Base-by-base conservation (phyloP, 1,140 invertebrate genomes). In the Alviniconcha marisindica region DNA sequence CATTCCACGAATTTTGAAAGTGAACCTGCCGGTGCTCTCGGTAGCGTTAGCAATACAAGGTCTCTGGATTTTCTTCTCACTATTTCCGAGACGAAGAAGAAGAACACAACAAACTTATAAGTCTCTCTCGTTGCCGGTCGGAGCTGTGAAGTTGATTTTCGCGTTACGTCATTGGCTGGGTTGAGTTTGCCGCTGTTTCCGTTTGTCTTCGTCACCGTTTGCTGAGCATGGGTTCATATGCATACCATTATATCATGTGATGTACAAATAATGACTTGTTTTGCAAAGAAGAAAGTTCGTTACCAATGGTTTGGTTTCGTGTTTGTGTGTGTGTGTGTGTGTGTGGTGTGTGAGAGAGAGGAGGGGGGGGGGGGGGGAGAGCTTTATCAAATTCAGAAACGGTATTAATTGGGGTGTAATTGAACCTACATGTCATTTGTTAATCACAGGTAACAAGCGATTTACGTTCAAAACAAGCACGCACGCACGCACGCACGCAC, bases 241-340 rank as follows among this genome's bases (percentile, higher is more conserved):
- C 31, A 28, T 12, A 33, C 31, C 15, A 12, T 66, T 33, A 28
- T 33, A 5, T 33, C 28, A 33, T 33, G 24, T 24, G 24, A 33
- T 66, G 63, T 66, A 28, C 63, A 33, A 31, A 33, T 66, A 28
- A 24, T 33, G 5, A 66, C 28, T 33, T 33, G 28, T 66, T 28
- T 66, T 24, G 24, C 31, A 12, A 28, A 28, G n/a, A 12, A 15
- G 7, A 28, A 28, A 14, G 31, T 4, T 24, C 28, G 14, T 66
- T 44, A 74, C 18, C 40, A 2, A 4, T 2, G 18, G 44, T 28
- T 10, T 51, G 42, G 1, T 38, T 44, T 74, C 12, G 18, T 74
- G 71, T 42, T 7, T 74, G 71, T 74, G 71, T 74, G 71, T 76
- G 42, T 76, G 73, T 48, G 42, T n/a, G 73, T 48, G 21, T 51